Percentiles rank a stretch among this genome's conserved stretches.
These are phyloP conservation scores for Onthophagus sagittarius DNA, from an alignment of 2,888 invertebrate species.

Conservation along the genomic window DNA sequence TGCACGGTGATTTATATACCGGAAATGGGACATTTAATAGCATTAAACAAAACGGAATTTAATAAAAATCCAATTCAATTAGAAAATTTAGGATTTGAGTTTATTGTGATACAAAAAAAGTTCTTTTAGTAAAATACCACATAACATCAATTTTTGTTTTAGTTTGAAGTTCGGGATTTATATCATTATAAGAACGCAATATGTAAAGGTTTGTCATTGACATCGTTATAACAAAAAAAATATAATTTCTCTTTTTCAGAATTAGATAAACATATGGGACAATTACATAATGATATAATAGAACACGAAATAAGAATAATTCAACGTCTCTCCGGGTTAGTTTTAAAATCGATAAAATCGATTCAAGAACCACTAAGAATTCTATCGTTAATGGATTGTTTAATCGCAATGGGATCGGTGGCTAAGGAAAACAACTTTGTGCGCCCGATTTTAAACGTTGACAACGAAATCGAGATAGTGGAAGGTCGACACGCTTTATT, in stretches of 20 bases:
- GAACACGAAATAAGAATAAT: slow-evolving; percentile 78
- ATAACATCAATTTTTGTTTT: slow-evolving; percentile 27
- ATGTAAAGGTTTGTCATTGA: slow-evolving; percentile 39
- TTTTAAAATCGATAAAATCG: slow-evolving; percentile 40
- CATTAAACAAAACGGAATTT: slow-evolving; percentile 64
- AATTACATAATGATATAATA: slow-evolving; percentile 73
- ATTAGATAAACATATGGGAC: slow-evolving; percentile 72
- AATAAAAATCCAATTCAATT: slow-evolving; percentile 55
- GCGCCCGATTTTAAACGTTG: slow-evolving; percentile 42
- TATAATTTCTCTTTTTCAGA: slow-evolving; percentile 50
- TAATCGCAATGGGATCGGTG: slow-evolving; percentile 46
- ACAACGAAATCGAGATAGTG: slow-evolving; percentile 41
- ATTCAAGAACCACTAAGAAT: slow-evolving; percentile 42
- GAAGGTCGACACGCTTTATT: slow-evolving; percentile 72
- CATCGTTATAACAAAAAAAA: not conserved
- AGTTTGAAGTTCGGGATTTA: slow-evolving; percentile 42
- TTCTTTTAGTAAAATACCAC: not conserved
- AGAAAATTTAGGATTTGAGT: slow-evolving; percentile 64
- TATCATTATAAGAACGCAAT: slow-evolving; percentile 47
- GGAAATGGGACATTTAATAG: slow-evolving; percentile 74
- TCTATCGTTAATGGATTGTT: slow-evolving; percentile 42
- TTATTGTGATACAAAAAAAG: slow-evolving; percentile 55
- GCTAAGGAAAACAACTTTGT: slow-evolving; percentile 42
- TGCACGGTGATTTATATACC: slow-evolving; percentile 69
- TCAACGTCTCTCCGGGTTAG: slow-evolving; percentile 41